Base-by-base conservation (phyloP, 2,113 vertebrate species). In the Alligator mississippiensis region DNA sequence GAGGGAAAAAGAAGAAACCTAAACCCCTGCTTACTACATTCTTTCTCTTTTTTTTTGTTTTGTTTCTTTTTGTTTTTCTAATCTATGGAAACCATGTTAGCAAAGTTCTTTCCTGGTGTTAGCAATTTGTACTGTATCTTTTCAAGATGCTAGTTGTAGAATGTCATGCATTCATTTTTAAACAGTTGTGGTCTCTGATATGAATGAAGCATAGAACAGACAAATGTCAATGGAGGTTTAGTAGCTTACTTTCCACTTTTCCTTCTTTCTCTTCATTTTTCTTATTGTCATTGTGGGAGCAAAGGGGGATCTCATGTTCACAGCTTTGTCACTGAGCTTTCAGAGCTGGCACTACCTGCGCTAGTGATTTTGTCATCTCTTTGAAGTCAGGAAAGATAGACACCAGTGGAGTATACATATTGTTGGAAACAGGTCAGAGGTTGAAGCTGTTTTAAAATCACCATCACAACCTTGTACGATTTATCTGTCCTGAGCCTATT, bases 151-250 rank as follows among this genome's bases (percentile, higher is more conserved):
- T 82, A 94, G 89, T 95, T 97, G 97, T 78, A 94, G 97, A 97
- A 98, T 97, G 97, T 97, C 97, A 98, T 92, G 95, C 96, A 97
- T 98, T 96, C 97, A 98, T 98, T 98, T 98, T 98, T 98, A 98
- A 98, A 96, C 92, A 96, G 80, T 96, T 93, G 85, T 96, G 77
- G 90, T 91, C 90, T 96, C 97, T 93, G 96, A 96, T 97, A 94
- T 58, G 76, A 97, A 94, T 93, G 97, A 97, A 95, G 97, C 96
- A 85, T 96, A 84, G 97, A 97, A 90, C 88, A 96, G 90, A 68
- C 84, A 98, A 98, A 98, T 98, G 96, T 95, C 97, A 97, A 28
- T 90, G 90, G 87, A 79, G 85, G 87, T 96, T 95, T 82, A 97
- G 91, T 77, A 94, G 88, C 91, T 96, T 90, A 27, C 90, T 96